Evolutionary conservation across 2,888 invertebrate species (phyloP).

Genomic region (Eremobia ochroleuca): DNA sequence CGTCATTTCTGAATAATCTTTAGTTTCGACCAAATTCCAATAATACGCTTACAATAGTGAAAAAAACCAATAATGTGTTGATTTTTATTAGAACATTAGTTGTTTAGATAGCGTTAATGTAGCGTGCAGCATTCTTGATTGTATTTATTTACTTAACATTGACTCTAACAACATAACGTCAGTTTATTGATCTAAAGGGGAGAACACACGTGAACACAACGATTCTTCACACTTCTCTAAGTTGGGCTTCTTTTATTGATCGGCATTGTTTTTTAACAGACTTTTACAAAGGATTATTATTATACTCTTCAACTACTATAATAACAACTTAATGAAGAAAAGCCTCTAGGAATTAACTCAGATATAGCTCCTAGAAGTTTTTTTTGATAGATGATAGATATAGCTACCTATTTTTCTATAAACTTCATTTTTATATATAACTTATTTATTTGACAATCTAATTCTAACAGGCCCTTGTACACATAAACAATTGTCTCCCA

Average conservation of each 20-base stretch:
- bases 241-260: slow-evolving; percentile 5
- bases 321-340: background rate
- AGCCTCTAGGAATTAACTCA: background rate
- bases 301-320: background rate
- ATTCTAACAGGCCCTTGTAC: background rate
- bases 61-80: background rate
- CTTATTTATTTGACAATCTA: background rate
- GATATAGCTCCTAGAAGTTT: background rate
- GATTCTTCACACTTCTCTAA: slow-evolving; percentile 12
- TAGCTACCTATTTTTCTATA: background rate
- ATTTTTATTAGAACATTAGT: slow-evolving; percentile 6
- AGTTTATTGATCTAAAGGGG: slow-evolving; percentile 36
- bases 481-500: slow-evolving; percentile 4
- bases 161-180: slow-evolving; percentile 1
- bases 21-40: background rate
- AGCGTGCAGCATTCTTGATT: slow-evolving; percentile 31
- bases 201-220: background rate
- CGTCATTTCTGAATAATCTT: background rate
- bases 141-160: slow-evolving; percentile 33
- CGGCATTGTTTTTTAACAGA: background rate
- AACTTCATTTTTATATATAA: background rate
- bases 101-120: slow-evolving; percentile 21
- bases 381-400: background rate
- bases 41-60: background rate
- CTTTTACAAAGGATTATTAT: background rate